phyloP scores from a whole-genome alignment of 2,797 vertebrate species.

The Falco biarmicus region DNA sequence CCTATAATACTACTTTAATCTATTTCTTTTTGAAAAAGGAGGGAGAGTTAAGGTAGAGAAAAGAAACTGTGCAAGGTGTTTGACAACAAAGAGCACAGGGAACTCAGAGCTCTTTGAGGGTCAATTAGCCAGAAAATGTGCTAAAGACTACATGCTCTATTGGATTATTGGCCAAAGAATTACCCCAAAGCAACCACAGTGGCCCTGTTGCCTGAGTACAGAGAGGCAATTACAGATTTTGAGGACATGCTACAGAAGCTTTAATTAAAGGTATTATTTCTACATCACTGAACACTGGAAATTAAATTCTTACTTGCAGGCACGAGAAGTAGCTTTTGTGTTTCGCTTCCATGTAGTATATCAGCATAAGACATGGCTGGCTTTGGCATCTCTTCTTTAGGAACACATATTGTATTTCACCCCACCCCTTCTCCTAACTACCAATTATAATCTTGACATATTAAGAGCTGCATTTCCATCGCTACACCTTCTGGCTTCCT shows the following conservation, averaged over 20 bases:
- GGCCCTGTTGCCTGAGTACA: constrained; percentile 51
- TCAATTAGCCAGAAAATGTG: constrained; percentile 86
- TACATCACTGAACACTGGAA: constrained; percentile 80
- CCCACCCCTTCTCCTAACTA: constrained; percentile 2
- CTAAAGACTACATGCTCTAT: constrained; percentile 77
- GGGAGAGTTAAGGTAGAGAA: constrained; percentile 41
- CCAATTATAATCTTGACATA: not conserved
- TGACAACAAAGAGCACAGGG: constrained; percentile 70
- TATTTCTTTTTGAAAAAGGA: constrained; percentile 58
- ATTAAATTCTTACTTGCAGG: constrained; percentile 77
- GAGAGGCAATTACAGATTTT: constrained; percentile 75
- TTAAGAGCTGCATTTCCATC: not conserved
- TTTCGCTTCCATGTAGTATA: not conserved
- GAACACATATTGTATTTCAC: not conserved
- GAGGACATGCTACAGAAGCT: constrained; percentile 76
- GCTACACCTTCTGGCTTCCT: constrained; percentile 12
- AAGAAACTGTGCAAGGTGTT: constrained; percentile 80
- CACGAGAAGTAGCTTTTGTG: constrained; percentile 72
- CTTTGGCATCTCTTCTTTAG: constrained; percentile 10
- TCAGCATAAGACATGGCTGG: constrained; percentile 7
- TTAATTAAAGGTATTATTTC: constrained; percentile 82
- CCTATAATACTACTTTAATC: constrained; percentile 72
- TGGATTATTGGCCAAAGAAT: constrained; percentile 77
- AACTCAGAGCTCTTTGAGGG: constrained; percentile 78
- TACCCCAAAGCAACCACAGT: constrained; percentile 76